Percentiles rank a stretch among this genome's conserved stretches.
Evolutionary conservation across 2,888 invertebrate genomes (phyloP).

Genomic region (Pelosia muscerda): DNA sequence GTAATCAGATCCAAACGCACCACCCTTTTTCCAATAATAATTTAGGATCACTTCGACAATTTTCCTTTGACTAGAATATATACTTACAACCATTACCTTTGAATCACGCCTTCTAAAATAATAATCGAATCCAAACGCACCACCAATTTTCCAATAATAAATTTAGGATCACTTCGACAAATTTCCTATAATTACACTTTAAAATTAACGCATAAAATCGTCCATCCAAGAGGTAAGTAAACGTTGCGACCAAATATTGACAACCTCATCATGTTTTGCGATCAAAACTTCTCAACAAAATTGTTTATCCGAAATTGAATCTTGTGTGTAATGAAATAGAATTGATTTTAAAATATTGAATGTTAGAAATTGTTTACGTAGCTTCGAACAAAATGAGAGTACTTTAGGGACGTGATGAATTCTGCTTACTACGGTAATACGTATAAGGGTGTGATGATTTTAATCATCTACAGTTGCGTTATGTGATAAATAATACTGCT

Average conservation of each 20-base stretch:
- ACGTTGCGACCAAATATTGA: constrained; percentile 47
- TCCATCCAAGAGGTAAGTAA: constrained; percentile 40
- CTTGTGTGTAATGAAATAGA: constrained; percentile 22
- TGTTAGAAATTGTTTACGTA: constrained; percentile 17
- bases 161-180: constrained; percentile 30
- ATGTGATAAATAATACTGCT: neutral
- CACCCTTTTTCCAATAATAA: constrained; percentile 33
- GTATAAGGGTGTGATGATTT: constrained; percentile 1
- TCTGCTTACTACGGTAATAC: constrained; percentile 14
- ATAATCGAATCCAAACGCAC: constrained; percentile 2
- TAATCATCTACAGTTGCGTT: neutral
- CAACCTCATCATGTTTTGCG: constrained; percentile 45
- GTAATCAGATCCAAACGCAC: constrained; percentile 3
- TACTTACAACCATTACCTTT: constrained; percentile 3
- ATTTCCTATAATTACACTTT: constrained; percentile 46
- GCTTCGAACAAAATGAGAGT: constrained; percentile 23
- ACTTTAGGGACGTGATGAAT: constrained; percentile 20
- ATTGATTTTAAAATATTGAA: constrained; percentile 12
- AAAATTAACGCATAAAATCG: constrained; percentile 47
- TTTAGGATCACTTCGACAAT: constrained; percentile 31
- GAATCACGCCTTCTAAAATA: neutral
- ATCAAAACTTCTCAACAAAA: constrained; percentile 44
- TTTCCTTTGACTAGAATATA: constrained; percentile 39
- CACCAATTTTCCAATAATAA: constrained; percentile 33
- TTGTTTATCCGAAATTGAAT: constrained; percentile 32